Percentiles rank a stretch among this genome's conserved stretches.
These are phyloP conservation scores for Asteroscopus sphinx DNA, from an alignment of 2,888 invertebrate species.

Conservation along the genomic window DNA sequence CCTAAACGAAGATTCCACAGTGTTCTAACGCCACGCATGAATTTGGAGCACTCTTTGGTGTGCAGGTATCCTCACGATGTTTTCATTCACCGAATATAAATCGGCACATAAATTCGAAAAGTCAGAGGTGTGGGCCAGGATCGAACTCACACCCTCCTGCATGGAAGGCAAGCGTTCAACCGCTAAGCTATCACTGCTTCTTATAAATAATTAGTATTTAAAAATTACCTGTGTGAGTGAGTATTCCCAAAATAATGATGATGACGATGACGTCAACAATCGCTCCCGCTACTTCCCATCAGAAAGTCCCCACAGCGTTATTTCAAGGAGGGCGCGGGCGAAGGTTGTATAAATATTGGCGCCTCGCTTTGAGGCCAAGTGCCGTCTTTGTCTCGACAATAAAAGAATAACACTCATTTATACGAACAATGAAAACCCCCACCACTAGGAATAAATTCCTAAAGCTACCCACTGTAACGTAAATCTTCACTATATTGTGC, in stretches of 20 bases:
- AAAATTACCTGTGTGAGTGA: no score
- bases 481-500: conserved; percentile 57
- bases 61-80: no score
- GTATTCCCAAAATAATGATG: background rate
- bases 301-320: conserved; percentile 44
- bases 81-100: no score
- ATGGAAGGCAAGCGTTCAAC: no score
- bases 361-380: conserved; percentile 84
- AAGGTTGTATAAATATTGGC: conserved; percentile 87
- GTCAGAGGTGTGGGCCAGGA: no score
- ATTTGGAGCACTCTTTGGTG: no score
- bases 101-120: no score
- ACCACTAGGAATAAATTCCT: conserved; percentile 57
- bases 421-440: conserved; percentile 78
- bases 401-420: conserved; percentile 89
- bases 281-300: conserved; percentile 47
- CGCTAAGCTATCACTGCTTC: no score
- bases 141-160: no score
- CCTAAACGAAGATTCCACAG: no score
- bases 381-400: conserved; percentile 86
- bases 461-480: conserved; percentile 57
- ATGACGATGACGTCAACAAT: conserved; percentile 8
- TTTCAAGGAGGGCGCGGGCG: conserved; percentile 70
- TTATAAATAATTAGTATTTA: no score
- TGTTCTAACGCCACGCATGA: no score